Evolutionary conservation across 2,797 vertebrate genomes (phyloP).

Genomic region (Labroides dimidiatus): DNA sequence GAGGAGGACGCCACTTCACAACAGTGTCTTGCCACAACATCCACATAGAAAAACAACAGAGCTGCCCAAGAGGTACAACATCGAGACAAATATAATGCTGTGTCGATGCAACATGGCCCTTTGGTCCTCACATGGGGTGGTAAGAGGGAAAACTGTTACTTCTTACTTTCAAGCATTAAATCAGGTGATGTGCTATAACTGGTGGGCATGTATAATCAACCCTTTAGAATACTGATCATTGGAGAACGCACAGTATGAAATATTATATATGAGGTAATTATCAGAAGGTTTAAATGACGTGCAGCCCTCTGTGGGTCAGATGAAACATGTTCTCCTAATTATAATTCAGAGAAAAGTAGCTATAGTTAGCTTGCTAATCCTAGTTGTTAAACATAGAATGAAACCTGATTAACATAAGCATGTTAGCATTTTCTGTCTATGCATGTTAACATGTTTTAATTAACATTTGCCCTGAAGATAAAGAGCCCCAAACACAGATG

Average conservation of each 20-base stretch:
- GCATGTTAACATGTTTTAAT: not conserved
- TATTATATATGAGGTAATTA: not conserved
- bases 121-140: not conserved
- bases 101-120: constrained; percentile 25
- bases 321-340: not conserved
- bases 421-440: not conserved
- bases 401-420: not conserved
- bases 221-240: not conserved
- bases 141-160: constrained; percentile 12
- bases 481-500: not conserved
- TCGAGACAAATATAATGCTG: constrained; percentile 29
- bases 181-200: not conserved
- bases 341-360: not conserved
- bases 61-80: constrained; percentile 35
- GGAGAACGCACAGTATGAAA: not conserved
- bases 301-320: not conserved
- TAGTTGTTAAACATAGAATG: not conserved
- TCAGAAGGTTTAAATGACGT: not conserved
- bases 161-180: constrained; percentile 12
- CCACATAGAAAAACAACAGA: constrained; percentile 42
- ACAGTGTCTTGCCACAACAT: constrained; percentile 49
- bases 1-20: constrained; percentile 53
- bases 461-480: not conserved
- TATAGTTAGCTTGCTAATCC: not conserved
- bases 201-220: not conserved